Evolutionary conservation across 1,140 invertebrate genomes (phyloP).

Genomic region (Pseudomyrmex gracilis): DNA sequence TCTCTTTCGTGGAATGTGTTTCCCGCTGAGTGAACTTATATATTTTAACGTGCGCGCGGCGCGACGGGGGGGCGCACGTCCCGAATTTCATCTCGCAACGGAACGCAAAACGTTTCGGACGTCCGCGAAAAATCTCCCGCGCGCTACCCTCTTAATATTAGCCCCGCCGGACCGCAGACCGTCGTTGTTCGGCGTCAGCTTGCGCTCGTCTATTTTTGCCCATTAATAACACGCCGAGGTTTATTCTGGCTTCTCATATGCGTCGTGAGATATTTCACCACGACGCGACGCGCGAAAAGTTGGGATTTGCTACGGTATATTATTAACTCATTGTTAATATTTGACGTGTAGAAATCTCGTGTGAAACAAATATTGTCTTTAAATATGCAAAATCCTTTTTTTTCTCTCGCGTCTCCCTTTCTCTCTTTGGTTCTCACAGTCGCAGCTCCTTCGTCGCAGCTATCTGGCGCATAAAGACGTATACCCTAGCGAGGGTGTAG

Average conservation of each 20-base stretch:
- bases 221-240: slow-evolving; percentile 22
- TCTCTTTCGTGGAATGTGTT: slow-evolving; percentile 41
- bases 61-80: slow-evolving; percentile 49
- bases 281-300: neutral
- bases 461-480: slow-evolving; percentile 19
- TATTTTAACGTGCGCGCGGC: slow-evolving; percentile 40
- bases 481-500: neutral
- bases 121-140: slow-evolving; percentile 32
- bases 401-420: neutral
- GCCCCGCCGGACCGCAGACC: neutral
- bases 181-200: neutral
- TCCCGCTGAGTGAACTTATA: slow-evolving; percentile 52
- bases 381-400: no score
- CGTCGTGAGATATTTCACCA: neutral
- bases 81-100: slow-evolving; percentile 58
- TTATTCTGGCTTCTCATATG: no score
- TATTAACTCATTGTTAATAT: no score
- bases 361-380: no score
- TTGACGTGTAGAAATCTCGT: no score
- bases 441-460: neutral
- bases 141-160: slow-evolving; percentile 34
- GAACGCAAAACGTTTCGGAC: slow-evolving; percentile 56
- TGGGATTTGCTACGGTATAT: no score
- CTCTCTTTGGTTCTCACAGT: neutral
- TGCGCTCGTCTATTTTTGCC: slow-evolving; percentile 6